phyloP scores from a whole-genome alignment of 2,797 vertebrate species.

The Pangasius djambal region DNA sequence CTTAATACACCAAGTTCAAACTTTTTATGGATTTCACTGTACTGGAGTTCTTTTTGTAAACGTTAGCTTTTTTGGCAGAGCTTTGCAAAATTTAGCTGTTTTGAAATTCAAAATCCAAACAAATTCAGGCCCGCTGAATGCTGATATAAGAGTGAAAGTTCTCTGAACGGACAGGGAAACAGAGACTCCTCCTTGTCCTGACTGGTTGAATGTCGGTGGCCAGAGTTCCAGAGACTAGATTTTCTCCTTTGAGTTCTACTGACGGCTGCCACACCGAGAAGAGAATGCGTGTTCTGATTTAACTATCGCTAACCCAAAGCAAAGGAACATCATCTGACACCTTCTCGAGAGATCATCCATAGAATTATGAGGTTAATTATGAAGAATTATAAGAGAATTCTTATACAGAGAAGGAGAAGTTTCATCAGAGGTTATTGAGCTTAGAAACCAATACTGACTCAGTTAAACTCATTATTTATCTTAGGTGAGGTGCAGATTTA shows the following conservation, averaged over 20 bases:
- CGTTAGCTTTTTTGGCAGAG: neutral
- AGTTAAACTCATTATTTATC: neutral
- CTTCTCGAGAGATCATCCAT: neutral
- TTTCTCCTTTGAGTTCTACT: neutral
- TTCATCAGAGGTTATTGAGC: neutral
- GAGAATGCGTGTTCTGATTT: neutral
- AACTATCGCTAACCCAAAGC: neutral
- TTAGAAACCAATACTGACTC: neutral
- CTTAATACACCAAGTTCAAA: neutral
- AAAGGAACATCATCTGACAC: neutral
- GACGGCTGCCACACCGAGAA: neutral
- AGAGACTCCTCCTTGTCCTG: neutral
- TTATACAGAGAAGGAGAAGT: neutral
- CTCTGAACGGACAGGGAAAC: neutral
- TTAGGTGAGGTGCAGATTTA: conserved; percentile 23
- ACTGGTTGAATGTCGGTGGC: neutral
- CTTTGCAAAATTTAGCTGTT: neutral
- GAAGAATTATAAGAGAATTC: neutral
- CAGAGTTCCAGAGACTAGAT: neutral
- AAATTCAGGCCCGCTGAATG: neutral
- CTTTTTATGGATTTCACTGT: neutral
- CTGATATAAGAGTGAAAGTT: neutral
- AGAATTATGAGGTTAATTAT: neutral
- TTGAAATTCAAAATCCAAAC: conserved; percentile 5
- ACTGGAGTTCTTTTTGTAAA: neutral